Evolutionary conservation across 2,888 invertebrate species (phyloP).

Genomic region (Tiliacea citrago): DNA sequence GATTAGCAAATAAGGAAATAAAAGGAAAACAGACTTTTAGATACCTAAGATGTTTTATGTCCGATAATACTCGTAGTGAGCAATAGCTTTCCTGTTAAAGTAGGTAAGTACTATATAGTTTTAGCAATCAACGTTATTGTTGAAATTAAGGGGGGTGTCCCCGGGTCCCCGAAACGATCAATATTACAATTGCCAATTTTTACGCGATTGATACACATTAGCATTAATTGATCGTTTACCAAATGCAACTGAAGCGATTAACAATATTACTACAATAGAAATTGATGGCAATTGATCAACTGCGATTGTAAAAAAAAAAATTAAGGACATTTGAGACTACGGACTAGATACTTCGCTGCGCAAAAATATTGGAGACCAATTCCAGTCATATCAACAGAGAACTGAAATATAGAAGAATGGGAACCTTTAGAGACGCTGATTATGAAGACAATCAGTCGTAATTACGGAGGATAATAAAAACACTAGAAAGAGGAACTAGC

Average conservation of each 20-base stretch:
- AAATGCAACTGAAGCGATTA: too few species aligned
- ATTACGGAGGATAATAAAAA: not conserved
- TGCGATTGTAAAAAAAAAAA: too few species aligned
- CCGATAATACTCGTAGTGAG: constrained; percentile 2
- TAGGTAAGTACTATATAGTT: not conserved
- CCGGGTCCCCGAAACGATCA: too few species aligned
- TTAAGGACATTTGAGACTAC: not conserved
- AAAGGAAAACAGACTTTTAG: constrained; percentile 15
- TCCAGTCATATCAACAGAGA: not conserved
- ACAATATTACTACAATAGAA: too few species aligned
- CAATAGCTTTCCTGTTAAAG: constrained; percentile 6
- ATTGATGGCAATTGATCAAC: too few species aligned
- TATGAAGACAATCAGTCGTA: not conserved
- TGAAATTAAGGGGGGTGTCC: too few species aligned
- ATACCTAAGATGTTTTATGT: constrained; percentile 21
- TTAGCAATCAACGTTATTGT: not conserved
- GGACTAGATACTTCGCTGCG: not conserved
- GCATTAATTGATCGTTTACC: too few species aligned
- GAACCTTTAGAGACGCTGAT: not conserved
- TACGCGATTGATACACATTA: too few species aligned
- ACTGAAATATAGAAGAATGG: not conserved
- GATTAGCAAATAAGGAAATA: too few species aligned
- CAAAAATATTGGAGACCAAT: not conserved
- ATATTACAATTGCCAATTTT: too few species aligned
- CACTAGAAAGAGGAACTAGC: too few species aligned